Evolutionary conservation across 37 sponge, comb jelly and placozoan genomes (phyloP).

Genomic region (Axinella damicornis): DNA sequence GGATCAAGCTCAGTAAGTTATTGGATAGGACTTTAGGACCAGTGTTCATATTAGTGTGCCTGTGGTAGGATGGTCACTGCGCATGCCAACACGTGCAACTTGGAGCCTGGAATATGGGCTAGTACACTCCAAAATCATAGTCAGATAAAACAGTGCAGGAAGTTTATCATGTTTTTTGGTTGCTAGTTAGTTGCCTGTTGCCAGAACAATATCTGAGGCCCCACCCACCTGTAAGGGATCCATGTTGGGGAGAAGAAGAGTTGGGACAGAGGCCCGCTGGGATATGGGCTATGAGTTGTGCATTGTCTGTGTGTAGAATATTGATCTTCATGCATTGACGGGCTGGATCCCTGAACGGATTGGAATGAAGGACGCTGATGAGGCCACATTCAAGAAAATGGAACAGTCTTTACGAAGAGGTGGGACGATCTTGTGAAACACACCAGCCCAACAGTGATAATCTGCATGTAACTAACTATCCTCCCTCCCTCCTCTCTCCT

Average conservation of each 20-base stretch:
- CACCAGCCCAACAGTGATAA: too few species aligned
- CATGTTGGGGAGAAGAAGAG: too few species aligned
- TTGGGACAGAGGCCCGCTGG: too few species aligned
- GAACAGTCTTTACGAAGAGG: slow-evolving; percentile 43
- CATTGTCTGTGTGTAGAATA: slow-evolving; percentile 71
- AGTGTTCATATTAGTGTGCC: background rate
- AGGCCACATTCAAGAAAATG: slow-evolving; percentile 43
- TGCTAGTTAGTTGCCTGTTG: too few species aligned
- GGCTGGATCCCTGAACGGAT: slow-evolving; percentile 99
- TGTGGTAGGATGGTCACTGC: background rate
- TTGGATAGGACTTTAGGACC: background rate
- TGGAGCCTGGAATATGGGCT: too few species aligned
- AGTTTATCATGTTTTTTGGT: too few species aligned
- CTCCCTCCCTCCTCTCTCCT: background rate
- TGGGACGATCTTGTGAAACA: background rate
- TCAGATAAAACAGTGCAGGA: too few species aligned
- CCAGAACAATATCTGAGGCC: background rate
- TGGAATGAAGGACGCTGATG: slow-evolving; percentile 53
- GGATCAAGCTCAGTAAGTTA: slow-evolving; percentile 93
- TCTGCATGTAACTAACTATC: too few species aligned
- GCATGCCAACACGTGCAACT: background rate
- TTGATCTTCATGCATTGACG: slow-evolving; percentile 98
- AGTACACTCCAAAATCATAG: too few species aligned
- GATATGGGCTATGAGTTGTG: too few species aligned
- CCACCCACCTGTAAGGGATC: background rate